These are phyloP conservation scores for Laticauda laticaudata DNA, from an alignment of 2,113 vertebrate species.

Conservation along the genomic window DNA sequence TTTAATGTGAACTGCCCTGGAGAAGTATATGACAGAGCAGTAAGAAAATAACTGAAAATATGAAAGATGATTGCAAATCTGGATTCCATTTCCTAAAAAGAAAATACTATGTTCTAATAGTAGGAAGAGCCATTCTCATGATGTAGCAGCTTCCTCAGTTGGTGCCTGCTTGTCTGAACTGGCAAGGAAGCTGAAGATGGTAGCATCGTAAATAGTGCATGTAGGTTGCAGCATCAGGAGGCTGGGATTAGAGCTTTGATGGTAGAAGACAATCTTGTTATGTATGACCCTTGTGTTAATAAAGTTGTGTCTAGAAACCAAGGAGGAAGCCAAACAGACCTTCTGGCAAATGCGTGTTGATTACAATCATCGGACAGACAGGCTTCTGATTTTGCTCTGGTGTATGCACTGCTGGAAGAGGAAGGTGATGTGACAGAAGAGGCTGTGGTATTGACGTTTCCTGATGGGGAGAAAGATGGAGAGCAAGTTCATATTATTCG, in stretches of 20 bases:
- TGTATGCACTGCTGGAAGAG: conserved; percentile 54
- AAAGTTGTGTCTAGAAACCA: not conserved
- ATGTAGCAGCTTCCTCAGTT: not conserved
- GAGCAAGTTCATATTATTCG: conserved; percentile 9
- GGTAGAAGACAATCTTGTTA: not conserved
- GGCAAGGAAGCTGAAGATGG: not conserved
- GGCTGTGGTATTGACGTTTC: conserved; percentile 45
- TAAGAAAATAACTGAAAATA: not conserved
- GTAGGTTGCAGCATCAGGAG: not conserved
- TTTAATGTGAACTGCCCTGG: not conserved
- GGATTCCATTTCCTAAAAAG: not conserved
- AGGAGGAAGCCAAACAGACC: conserved; percentile 39
- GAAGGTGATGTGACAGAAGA: conserved; percentile 54
- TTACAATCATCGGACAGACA: conserved; percentile 47
- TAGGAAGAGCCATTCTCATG: not conserved
- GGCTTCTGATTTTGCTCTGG: conserved; percentile 61
- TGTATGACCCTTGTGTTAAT: not conserved
- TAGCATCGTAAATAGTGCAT: not conserved
- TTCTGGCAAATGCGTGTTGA: conserved; percentile 42
- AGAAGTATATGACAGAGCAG: not conserved
- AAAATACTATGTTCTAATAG: not conserved
- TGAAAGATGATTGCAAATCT: not conserved
- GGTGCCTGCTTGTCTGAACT: not conserved
- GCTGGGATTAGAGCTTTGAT: not conserved
- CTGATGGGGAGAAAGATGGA: conserved; percentile 48